Base-by-base conservation (phyloP, 2,797 vertebrate genomes). In the Syngnathus acus region DNA sequence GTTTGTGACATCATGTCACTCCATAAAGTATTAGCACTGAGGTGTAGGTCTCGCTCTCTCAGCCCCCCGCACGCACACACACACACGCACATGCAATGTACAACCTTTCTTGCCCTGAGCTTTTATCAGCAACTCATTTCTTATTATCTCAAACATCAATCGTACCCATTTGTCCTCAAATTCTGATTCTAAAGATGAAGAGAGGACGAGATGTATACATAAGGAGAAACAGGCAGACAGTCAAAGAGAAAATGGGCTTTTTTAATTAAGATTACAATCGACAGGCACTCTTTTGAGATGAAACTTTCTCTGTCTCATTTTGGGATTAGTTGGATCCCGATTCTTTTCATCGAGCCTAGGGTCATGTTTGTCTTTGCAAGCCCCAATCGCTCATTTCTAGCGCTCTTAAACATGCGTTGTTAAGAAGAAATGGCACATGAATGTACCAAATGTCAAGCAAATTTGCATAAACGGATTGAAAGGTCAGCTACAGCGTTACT, bases 241-340 rank as follows among this genome's bases (percentile, higher is more conserved):
- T 60, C 71, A 62, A 64, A 67, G 71, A 66, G 68, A 77, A 70
- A 71, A 40, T 39, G 39, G 17, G 54, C 65, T 80, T 84, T 32
- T 90, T 89, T 86, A 85, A 90, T 90, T 87, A 88, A 88, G 89
- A 90, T 90, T 69, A 72, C 69, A 84, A 87, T 86, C 82, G 67
- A 78, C 73, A 64, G 70, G 66, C 51, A 69, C 73, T 75, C 82
- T 81, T 76, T 76, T 71, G 76, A 81, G 80, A 81, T 82, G 75
- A 75, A 83, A 81, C 72, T 80, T 75, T 78, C 54, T 59, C 17
- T 26, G 19, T 65, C 68, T 84, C 67, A 59, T 81, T 75, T 83
- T 69, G 47, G 54, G 40, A 72, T 69, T 69, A 69, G 72, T 82
- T 79, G 80, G 73, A 85, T 83, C 71, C 42, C 47, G 43, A 68